Evolutionary conservation across 2,113 vertebrate species (phyloP).

Genomic region (Uria lomvia): DNA sequence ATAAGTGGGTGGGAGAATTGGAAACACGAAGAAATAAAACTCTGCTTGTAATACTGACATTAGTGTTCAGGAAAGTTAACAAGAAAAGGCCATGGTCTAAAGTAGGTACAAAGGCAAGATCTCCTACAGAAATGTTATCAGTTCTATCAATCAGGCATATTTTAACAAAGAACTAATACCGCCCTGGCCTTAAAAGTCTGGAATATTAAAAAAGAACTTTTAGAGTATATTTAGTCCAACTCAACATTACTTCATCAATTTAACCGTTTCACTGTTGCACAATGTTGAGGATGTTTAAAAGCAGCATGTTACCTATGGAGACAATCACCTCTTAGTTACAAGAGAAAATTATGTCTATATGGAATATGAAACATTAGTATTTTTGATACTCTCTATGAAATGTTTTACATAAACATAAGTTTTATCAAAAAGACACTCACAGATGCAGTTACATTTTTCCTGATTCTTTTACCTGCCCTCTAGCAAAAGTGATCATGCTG

Average conservation of each 20-base stretch:
- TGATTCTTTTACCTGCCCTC: constrained; percentile 57
- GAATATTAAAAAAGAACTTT: neutral
- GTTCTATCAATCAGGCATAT: neutral
- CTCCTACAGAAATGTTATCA: neutral
- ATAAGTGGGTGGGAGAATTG: neutral
- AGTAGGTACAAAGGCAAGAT: neutral
- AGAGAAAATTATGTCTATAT: neutral
- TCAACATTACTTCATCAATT: neutral
- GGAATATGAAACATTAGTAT: neutral
- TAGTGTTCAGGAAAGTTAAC: neutral
- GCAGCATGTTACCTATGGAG: neutral
- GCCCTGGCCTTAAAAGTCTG: neutral
- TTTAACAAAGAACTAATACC: neutral
- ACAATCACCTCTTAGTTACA: neutral
- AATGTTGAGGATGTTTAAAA: neutral
- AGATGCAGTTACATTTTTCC: neutral
- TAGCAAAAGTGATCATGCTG: constrained; percentile 39
- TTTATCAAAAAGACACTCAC: neutral
- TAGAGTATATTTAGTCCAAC: neutral
- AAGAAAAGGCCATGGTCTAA: neutral
- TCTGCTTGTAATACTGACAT: neutral
- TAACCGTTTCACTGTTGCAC: neutral
- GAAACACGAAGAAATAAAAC: neutral
- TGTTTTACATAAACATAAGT: neutral
- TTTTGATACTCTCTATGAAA: neutral